Evolutionary conservation across 2,113 vertebrate genomes (phyloP).

Genomic region (Takifugu flavidus): DNA sequence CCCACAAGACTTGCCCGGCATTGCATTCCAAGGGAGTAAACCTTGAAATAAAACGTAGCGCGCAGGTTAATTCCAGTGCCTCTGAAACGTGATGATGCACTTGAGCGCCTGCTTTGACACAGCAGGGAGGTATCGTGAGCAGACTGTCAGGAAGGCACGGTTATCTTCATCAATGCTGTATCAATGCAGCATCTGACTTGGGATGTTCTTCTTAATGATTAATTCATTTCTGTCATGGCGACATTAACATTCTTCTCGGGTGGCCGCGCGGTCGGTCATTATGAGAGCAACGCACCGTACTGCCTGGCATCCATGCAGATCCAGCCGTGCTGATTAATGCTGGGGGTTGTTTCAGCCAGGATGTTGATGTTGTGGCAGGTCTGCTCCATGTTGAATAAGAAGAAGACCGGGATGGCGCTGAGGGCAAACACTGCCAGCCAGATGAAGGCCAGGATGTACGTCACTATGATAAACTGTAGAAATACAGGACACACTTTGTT

Average conservation of each 20-base stretch:
- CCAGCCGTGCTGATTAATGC: conserved; percentile 77
- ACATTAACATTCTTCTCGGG: conserved; percentile 57
- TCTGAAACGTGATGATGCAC: conserved; percentile 35
- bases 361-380: conserved; percentile 91
- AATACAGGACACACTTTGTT: conserved; percentile 37
- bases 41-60: conserved; percentile 71
- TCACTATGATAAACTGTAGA: conserved; percentile 91
- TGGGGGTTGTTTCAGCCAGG: conserved; percentile 88
- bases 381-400: conserved; percentile 94
- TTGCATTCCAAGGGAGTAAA: conserved; percentile 91
- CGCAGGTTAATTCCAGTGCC: conserved; percentile 7
- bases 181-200: conserved; percentile 26
- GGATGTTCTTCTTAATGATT: conserved; percentile 23
- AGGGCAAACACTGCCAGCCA: conserved; percentile 94
- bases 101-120: conserved; percentile 1
- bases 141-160: conserved; percentile 8
- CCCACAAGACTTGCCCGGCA: conserved; percentile 91
- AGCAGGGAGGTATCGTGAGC: conserved; percentile 8
- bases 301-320: conserved; percentile 94
- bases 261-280: conserved; percentile 37
- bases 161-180: conserved; percentile 31
- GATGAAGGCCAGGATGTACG: conserved; percentile 88
- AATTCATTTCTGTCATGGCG: conserved; percentile 25
- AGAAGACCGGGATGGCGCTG: conserved; percentile 89
- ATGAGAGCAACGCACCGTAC: conserved; percentile 79